These are phyloP conservation scores for Yoshiicerus persimilis DNA, from an alignment of 1,140 invertebrate species.

Conservation along the genomic window DNA sequence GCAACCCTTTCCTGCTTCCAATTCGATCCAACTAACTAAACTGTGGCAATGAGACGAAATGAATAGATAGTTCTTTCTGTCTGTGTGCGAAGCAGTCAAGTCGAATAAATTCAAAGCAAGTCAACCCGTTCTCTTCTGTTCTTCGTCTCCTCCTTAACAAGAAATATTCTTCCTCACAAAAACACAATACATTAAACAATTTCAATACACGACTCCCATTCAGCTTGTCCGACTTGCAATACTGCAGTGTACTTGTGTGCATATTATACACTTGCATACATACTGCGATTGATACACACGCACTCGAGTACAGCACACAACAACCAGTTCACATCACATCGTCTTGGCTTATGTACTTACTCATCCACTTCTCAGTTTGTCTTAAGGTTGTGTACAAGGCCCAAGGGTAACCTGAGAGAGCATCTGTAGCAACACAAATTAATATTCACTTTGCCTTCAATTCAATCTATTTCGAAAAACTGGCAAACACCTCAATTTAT, in stretches of 20 bases:
- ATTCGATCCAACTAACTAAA: not conserved
- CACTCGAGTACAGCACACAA: not conserved
- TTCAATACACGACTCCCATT: not conserved
- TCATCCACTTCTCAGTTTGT: not conserved
- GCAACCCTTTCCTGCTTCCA: not conserved
- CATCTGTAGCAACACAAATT: too few species aligned
- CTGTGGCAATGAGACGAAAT: not conserved
- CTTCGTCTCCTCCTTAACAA: not conserved
- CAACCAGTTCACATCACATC: not conserved
- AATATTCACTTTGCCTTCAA: too few species aligned
- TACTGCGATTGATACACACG: not conserved
- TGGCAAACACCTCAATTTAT: too few species aligned
- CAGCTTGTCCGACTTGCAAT: not conserved
- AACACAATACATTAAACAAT: slow-evolving; percentile 15
- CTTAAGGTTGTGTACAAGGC: too few species aligned
- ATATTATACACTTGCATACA: not conserved
- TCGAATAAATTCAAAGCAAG: not conserved
- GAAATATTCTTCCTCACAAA: slow-evolving; percentile 9
- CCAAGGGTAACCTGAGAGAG: too few species aligned
- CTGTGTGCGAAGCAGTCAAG: not conserved
- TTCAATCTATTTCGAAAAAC: too few species aligned
- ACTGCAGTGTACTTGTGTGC: not conserved
- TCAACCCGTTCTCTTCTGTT: not conserved
- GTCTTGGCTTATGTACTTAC: not conserved
- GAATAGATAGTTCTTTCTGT: not conserved